A percentile compares a stretch with the other conserved stretches of the same genome.
These are phyloP conservation scores for Lepidotrigona ventralis DNA, from an alignment of 1,140 invertebrate species.

Conservation along the genomic window DNA sequence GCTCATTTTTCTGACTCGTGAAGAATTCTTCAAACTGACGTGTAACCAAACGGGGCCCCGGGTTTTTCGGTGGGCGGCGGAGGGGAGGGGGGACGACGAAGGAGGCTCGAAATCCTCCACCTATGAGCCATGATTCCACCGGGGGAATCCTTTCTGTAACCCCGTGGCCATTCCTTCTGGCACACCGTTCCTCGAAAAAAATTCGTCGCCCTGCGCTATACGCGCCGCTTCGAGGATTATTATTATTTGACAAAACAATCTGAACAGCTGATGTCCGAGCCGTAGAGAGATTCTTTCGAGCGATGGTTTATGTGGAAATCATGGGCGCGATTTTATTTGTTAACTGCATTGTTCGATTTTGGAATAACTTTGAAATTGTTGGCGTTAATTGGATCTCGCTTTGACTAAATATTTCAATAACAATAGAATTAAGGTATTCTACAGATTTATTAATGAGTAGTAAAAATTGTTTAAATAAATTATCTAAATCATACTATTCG, in stretches of 20 bases:
- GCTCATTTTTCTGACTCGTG: constrained; percentile 81
- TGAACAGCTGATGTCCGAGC: neutral
- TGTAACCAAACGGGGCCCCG: constrained; percentile 75
- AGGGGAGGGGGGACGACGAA: neutral
- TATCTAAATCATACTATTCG: no score
- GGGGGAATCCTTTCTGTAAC: constrained; percentile 53
- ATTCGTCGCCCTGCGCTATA: neutral
- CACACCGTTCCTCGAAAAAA: constrained; percentile 35
- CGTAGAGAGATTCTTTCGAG: neutral
- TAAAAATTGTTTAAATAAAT: no score
- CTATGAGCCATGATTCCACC: constrained; percentile 55
- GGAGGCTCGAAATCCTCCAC: constrained; percentile 66
- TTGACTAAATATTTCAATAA: no score
- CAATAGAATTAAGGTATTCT: no score
- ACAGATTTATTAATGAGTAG: no score
- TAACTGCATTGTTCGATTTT: no score
- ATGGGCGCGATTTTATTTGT: no score
- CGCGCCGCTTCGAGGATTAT: neutral
- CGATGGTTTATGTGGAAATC: no score
- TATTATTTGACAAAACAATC: constrained; percentile 10
- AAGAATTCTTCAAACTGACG: constrained; percentile 80
- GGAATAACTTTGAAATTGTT: no score
- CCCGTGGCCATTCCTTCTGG: constrained; percentile 43
- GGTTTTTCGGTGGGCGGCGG: constrained; percentile 60
- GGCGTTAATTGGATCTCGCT: no score